These are phyloP conservation scores for Heliconius eleuchia DNA, from an alignment of 1,140 invertebrate genomes.

Conservation along the genomic window DNA sequence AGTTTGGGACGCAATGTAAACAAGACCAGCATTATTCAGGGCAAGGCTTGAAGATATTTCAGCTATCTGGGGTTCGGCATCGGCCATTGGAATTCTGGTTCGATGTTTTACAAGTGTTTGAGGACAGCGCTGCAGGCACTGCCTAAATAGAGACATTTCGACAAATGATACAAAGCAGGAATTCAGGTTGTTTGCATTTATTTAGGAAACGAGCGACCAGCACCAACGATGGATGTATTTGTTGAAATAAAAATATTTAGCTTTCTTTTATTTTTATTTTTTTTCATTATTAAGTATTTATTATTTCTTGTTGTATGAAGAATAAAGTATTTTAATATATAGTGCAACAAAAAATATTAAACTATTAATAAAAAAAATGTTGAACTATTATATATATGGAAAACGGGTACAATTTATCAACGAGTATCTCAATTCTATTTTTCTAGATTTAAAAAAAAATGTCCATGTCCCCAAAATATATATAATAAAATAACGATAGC, in stretches of 20 bases:
- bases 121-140: constrained; percentile 34
- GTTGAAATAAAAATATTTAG: background rate
- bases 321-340: no score
- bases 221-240: background rate
- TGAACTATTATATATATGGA: no score
- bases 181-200: constrained; percentile 11
- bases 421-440: no score
- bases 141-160: constrained; percentile 40
- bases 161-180: constrained; percentile 19
- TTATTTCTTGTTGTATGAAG: no score
- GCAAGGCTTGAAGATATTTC: constrained; percentile 62
- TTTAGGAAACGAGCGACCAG: constrained; percentile 1
- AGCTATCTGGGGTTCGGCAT: constrained; percentile 59
- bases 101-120: constrained; percentile 51
- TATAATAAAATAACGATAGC: no score
- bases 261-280: background rate
- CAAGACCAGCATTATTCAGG: constrained; percentile 55
- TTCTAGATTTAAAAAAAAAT: no score
- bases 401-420: no score
- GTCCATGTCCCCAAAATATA: no score
- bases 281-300: no score
- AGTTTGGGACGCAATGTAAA: constrained; percentile 55
- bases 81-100: constrained; percentile 53
- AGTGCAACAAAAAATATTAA: no score
- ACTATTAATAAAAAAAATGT: no score